Percentiles rank a stretch among this genome's conserved stretches.
phyloP scores from a whole-genome alignment of 2,113 vertebrate species.

The Antechinus stuartii region DNA sequence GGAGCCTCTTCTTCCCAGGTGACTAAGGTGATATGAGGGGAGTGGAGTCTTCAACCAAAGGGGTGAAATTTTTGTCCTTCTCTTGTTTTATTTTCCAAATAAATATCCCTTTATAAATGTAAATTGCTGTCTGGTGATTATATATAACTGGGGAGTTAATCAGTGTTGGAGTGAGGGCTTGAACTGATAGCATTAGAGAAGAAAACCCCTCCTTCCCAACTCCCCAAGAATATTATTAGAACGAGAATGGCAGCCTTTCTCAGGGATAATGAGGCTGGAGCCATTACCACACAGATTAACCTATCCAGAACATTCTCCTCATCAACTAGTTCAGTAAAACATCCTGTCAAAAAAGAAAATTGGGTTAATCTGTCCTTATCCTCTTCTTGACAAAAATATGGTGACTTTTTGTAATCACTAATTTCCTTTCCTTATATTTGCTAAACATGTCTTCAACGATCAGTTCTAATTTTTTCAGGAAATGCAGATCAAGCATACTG shows the following conservation, averaged over 20 bases:
- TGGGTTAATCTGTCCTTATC: background rate
- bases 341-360: background rate
- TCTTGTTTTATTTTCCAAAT: background rate
- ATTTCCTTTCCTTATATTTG: background rate
- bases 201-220: background rate
- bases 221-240: background rate
- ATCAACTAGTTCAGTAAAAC: background rate
- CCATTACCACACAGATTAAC: background rate
- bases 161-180: background rate
- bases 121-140: background rate
- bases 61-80: background rate
- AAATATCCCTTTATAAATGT: background rate
- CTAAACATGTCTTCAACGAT: background rate
- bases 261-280: background rate
- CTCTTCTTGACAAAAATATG: background rate
- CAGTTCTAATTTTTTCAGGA: background rate
- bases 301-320: background rate
- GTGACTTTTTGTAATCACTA: background rate
- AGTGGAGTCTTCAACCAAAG: background rate
- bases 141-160: background rate
- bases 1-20: too few species aligned
- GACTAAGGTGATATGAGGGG: background rate
- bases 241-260: background rate
- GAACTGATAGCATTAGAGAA: background rate
- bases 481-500: background rate